Percentiles rank a stretch among this genome's conserved stretches.
These are phyloP conservation scores for Vidua chalybeata DNA, from an alignment of 2,113 vertebrate species.

Conservation along the genomic window DNA sequence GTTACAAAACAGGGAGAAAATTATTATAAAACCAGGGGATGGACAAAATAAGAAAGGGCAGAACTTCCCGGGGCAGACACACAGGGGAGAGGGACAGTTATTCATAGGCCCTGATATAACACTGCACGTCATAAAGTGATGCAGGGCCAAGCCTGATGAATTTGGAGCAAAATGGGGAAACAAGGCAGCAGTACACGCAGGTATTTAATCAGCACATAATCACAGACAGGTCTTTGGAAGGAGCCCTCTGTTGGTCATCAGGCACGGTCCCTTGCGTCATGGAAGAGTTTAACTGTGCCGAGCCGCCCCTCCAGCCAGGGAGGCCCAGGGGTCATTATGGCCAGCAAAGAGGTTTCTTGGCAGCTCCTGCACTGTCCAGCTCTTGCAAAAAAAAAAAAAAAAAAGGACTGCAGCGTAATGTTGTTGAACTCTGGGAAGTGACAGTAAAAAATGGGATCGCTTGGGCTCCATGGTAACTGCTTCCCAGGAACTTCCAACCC, in stretches of 20 bases:
- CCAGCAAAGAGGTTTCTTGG: not conserved
- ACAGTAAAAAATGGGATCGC: not conserved
- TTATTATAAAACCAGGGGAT: not conserved
- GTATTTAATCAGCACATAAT: constrained; percentile 42
- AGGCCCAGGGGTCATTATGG: not conserved
- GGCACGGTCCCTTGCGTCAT: not conserved
- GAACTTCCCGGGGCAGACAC: not conserved
- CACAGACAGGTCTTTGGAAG: not conserved
- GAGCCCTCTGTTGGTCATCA: not conserved
- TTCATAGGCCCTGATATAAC: not conserved
- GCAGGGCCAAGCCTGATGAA: not conserved
- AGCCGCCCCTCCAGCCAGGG: not conserved
- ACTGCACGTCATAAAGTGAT: not conserved
- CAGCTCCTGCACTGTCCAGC: not conserved
- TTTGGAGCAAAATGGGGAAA: not conserved
- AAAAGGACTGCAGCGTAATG: rapidly evolving
- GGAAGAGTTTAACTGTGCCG: not conserved
- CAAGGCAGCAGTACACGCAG: not conserved
- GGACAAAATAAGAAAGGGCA: not conserved
- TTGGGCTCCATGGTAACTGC: not conserved
- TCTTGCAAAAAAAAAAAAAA: not conserved
- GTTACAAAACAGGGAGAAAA: not conserved
- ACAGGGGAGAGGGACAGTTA: not conserved
- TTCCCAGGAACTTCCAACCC: not conserved
- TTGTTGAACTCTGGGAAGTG: not conserved